These are phyloP conservation scores for Tympanoctomys barrerae DNA, from an alignment of 2,797 vertebrate genomes.

Conservation along the genomic window DNA sequence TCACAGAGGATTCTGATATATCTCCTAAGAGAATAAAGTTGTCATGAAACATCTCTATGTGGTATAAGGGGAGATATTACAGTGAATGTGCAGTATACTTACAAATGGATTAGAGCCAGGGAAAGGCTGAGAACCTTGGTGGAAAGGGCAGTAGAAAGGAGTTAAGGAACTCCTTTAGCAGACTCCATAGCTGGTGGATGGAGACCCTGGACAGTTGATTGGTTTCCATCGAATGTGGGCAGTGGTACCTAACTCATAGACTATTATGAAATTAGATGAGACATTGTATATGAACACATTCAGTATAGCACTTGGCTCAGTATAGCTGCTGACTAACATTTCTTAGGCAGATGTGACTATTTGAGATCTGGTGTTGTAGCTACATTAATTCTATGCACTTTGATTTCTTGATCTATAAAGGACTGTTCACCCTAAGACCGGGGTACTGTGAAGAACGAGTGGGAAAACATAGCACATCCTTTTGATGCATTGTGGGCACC, in stretches of 20 bases:
- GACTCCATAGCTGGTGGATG: background rate
- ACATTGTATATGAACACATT: background rate
- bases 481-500: background rate
- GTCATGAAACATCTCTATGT: background rate
- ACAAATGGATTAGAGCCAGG: background rate
- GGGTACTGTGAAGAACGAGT: background rate
- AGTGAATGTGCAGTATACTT: background rate
- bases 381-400: background rate
- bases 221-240: background rate
- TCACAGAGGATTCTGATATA: conserved; percentile 19
- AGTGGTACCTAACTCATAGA: background rate
- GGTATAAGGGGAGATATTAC: background rate
- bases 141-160: conserved; percentile 27
- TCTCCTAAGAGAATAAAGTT: background rate
- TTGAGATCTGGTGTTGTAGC: background rate
- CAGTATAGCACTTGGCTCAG: background rate
- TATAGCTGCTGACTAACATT: background rate
- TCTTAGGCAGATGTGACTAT: background rate
- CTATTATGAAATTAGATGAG: background rate
- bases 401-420: background rate
- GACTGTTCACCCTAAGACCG: background rate
- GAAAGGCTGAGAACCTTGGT: conserved; percentile 16
- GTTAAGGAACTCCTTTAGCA: background rate
- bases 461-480: background rate
- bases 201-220: background rate